Evolutionary conservation across 2,113 vertebrate genomes (phyloP).

Genomic region (Canis aureus): DNA sequence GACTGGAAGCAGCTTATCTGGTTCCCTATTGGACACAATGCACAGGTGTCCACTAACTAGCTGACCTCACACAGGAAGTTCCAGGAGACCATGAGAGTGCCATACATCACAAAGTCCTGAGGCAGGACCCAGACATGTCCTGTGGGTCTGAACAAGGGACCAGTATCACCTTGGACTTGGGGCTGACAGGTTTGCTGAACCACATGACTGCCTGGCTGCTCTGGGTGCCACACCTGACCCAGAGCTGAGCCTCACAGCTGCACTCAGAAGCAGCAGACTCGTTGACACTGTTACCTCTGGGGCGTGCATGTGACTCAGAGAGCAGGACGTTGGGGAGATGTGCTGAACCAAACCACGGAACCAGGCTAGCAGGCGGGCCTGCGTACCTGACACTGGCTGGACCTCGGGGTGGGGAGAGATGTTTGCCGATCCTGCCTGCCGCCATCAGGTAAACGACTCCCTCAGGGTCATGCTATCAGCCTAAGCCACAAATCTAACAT

Average conservation of each 20-base stretch:
- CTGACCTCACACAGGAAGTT: not conserved
- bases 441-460: not conserved
- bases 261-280: not conserved
- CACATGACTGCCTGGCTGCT: not conserved
- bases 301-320: not conserved
- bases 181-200: not conserved
- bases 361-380: not conserved
- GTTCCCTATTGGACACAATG: not conserved
- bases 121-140: too few relatives aligned
- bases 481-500: not conserved
- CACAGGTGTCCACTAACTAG: not conserved
- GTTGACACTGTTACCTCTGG: not conserved
- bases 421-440: not conserved
- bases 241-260: not conserved
- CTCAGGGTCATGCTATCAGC: not conserved
- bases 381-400: not conserved
- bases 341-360: too few relatives aligned
- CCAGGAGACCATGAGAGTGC: not conserved
- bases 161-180: not conserved
- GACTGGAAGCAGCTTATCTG: not conserved
- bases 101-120: too few relatives aligned
- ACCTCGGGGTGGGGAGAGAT: not conserved
- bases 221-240: not conserved
- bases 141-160: not conserved
- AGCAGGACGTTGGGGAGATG: not conserved